Conservation (phyloP, 2,888 invertebrate species). For the Synergus gifuensis region DNA sequence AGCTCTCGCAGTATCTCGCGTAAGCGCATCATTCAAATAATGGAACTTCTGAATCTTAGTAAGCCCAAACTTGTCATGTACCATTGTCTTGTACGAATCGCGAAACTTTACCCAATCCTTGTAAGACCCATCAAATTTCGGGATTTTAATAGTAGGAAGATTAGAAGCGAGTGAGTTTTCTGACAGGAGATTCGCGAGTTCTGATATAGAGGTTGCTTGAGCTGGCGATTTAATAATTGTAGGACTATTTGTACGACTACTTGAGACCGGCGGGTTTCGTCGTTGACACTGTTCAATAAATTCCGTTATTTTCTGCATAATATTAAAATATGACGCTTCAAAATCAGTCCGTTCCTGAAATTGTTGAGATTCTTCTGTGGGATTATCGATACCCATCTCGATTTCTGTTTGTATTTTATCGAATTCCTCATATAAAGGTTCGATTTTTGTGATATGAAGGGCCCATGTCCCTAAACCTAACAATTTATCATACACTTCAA, state of each 20-base stretch:
- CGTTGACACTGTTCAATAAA: no score
- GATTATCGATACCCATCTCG: neutral
- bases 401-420: neutral
- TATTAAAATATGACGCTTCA: neutral
- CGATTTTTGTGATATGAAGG: neutral
- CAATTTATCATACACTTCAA: neutral
- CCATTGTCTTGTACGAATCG: neutral
- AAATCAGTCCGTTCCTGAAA: neutral
- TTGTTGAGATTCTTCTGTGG: neutral
- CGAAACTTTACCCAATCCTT: constrained; percentile 33
- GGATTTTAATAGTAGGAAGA: neutral
- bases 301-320: neutral
- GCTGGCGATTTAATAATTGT: neutral
- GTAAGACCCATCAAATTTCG: neutral
- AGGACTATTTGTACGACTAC: neutral
- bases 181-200: neutral
- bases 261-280: no score
- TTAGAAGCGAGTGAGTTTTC: neutral
- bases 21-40: neutral
- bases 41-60: no score
- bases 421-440: neutral
- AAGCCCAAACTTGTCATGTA: no score
- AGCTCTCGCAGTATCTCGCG: constrained; percentile 21
- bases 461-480: neutral
- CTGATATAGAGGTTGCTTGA: no score